phyloP scores from a whole-genome alignment of 2,113 vertebrate species.

The Clupea harengus region DNA sequence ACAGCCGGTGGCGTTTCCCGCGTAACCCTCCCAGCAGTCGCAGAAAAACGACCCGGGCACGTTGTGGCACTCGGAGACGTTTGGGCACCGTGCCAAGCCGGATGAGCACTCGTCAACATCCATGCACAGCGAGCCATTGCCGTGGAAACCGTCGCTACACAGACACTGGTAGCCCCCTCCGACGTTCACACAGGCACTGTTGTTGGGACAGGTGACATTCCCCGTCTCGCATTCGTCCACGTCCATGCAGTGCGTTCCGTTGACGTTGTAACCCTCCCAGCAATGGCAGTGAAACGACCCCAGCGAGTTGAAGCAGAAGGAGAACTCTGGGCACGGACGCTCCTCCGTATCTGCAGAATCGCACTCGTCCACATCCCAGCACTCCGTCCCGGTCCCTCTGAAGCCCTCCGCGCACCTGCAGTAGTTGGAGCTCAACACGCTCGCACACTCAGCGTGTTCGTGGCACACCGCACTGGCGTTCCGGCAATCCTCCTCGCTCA shows the following conservation, averaged over 20 bases:
- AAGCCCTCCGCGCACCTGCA: slow-evolving; percentile 70
- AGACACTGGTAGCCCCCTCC: slow-evolving; percentile 67
- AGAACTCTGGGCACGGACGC: slow-evolving; percentile 59
- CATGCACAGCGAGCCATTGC: slow-evolving; percentile 64
- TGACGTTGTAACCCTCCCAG: slow-evolving; percentile 68
- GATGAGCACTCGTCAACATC: slow-evolving; percentile 74
- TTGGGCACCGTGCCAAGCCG: slow-evolving; percentile 54
- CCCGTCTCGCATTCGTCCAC: slow-evolving; percentile 67
- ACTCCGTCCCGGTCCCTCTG: slow-evolving; percentile 68
- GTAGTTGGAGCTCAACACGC: slow-evolving; percentile 65
- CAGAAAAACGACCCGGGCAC: slow-evolving; percentile 68
- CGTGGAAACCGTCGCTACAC: slow-evolving; percentile 67
- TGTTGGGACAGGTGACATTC: slow-evolving; percentile 63
- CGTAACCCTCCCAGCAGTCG: slow-evolving; percentile 70
- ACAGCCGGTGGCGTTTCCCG: slow-evolving; percentile 61
- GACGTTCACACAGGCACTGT: slow-evolving; percentile 70
- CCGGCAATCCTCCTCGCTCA: slow-evolving; percentile 60
- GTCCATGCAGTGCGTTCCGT: slow-evolving; percentile 68
- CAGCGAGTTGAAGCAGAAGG: slow-evolving; percentile 69
- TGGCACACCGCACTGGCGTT: slow-evolving; percentile 61
- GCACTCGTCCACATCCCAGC: slow-evolving; percentile 75
- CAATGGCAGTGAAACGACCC: slow-evolving; percentile 74
- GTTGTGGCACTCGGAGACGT: slow-evolving; percentile 69
- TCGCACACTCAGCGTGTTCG: slow-evolving; percentile 59
- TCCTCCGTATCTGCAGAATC: background rate